Evolutionary conservation across 2,797 vertebrate species (phyloP).

Genomic region (Buphagus erythrorhynchus): DNA sequence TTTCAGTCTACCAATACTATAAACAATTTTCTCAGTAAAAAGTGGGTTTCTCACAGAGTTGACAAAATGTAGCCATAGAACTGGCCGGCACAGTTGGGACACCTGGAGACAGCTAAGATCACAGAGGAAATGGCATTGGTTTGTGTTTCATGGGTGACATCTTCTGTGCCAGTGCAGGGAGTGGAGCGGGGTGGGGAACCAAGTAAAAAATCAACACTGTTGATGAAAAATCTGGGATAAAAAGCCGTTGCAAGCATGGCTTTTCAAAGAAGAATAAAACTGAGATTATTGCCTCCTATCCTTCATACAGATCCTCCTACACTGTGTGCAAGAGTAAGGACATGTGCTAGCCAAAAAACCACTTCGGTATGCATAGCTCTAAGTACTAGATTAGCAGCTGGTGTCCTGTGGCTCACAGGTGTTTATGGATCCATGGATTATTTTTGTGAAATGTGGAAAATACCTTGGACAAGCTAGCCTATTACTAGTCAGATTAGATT

Average conservation of each 20-base stretch:
- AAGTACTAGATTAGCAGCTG: background rate
- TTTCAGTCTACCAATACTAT: constrained; percentile 10
- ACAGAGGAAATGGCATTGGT: background rate
- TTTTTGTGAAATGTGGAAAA: background rate
- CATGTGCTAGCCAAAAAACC: background rate
- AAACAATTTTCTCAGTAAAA: constrained; percentile 22
- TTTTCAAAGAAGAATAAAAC: background rate
- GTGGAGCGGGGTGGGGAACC: background rate
- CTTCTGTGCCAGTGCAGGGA: background rate
- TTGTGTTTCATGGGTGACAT: background rate
- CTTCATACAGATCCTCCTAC: background rate
- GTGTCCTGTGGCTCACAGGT: background rate
- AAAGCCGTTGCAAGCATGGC: background rate
- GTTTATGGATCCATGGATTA: background rate
- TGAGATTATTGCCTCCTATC: background rate
- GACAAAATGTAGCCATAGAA: background rate
- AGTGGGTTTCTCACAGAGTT: background rate
- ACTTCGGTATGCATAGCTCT: background rate
- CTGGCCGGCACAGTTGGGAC: background rate
- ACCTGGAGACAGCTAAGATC: background rate
- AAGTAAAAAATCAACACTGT: background rate
- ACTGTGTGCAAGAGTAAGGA: background rate
- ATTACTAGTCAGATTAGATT: background rate
- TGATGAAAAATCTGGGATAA: background rate
- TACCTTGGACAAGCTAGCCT: background rate